Base-by-base conservation (phyloP, 1,140 invertebrate species). In the Diploscapter pachys region DNA sequence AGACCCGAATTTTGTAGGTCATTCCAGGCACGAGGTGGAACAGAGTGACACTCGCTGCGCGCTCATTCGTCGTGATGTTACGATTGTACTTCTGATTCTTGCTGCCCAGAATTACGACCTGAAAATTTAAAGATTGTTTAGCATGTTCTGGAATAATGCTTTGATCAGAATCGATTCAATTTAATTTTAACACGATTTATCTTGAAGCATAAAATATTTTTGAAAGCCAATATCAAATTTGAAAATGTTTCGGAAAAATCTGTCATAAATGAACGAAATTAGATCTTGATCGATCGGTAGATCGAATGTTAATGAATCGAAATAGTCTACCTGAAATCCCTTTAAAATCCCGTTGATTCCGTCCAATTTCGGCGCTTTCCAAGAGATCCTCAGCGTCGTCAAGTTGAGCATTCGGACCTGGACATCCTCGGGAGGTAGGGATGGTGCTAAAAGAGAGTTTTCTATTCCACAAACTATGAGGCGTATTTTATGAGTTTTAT, bases 391-490 rank as follows among this genome's bases (percentile, higher is more conserved):
- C 2, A 92, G 91, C 5, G 91, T 91, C 3, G 91, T 93, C 63
- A 90, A 88, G 79, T 93, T 93, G 65, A 93, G 89, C 87, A 93
- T 91, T n/a, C 92, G 91, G 63, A 92, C 91, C 74, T 91, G 89
- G 65, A 94, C 90, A 81, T 92, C 91, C 81, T 91, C 90, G 2
- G 93, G 93, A n/a, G 93, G 90, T 5, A 91, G 91, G 1, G 91
- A 91, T 13, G 92, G 92, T 93, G 84, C n/a, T 86, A 85, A 78
- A 31, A 83, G 73, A 9, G 56, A 13, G 5, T 75, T 63, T 63
- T 52, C 4, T n/a, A 13, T 71, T 31, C n/a, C 6, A 64, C 64
- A 6, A 67, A 13, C 8, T 6, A 5, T 71, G 31, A 31, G 31
- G 31, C 31, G 31, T 31, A 31, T 31, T 31, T 31, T 31, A 31